A percentile compares a stretch with the other conserved stretches of the same genome.
Evolutionary conservation across 1,140 invertebrate genomes (phyloP).

Genomic region (Centruroides sculpturatus): DNA sequence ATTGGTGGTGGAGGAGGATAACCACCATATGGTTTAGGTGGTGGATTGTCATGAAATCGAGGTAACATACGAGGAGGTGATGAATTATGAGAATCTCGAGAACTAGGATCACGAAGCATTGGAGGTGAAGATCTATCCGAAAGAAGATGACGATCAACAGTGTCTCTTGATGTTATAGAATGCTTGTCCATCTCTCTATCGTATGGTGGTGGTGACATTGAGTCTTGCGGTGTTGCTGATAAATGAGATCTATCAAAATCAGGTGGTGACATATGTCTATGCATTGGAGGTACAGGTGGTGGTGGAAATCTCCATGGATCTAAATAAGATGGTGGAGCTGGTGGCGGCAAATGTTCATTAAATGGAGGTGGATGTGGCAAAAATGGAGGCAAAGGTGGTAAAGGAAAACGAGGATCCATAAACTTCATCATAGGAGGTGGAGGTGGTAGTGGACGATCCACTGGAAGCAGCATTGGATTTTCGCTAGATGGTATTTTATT

Average conservation of each 20-base stretch:
- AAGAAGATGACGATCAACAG: no score
- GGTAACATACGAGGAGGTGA: slow-evolving; percentile 5
- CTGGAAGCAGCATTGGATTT: slow-evolving; percentile 5
- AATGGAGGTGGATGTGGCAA: not conserved
- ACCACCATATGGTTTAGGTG: not conserved
- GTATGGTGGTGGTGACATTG: not conserved
- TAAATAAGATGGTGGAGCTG: not conserved
- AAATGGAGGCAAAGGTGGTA: not conserved
- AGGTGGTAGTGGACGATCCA: slow-evolving; percentile 6
- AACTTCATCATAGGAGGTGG: not conserved
- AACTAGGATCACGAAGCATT: not conserved
- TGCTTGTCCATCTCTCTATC: not conserved
- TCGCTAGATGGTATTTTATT: not conserved
- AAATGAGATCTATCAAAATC: not conserved
- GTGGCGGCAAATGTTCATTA: not conserved
- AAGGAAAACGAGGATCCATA: not conserved
- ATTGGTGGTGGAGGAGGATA: no score
- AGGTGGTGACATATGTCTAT: slow-evolving; percentile 1
- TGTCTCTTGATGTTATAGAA: no score
- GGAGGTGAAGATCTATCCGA: no score
- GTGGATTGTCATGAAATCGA: slow-evolving; percentile 11
- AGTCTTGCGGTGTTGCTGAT: not conserved
- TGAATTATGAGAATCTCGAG: slow-evolving; percentile 6
- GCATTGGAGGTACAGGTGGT: not conserved
- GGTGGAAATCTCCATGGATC: slow-evolving; percentile 3